Evolutionary conservation across 2,113 vertebrate species (phyloP), one percentile per base, ranked within the genome.

Genomic region (Amphiprion percula): DNA sequence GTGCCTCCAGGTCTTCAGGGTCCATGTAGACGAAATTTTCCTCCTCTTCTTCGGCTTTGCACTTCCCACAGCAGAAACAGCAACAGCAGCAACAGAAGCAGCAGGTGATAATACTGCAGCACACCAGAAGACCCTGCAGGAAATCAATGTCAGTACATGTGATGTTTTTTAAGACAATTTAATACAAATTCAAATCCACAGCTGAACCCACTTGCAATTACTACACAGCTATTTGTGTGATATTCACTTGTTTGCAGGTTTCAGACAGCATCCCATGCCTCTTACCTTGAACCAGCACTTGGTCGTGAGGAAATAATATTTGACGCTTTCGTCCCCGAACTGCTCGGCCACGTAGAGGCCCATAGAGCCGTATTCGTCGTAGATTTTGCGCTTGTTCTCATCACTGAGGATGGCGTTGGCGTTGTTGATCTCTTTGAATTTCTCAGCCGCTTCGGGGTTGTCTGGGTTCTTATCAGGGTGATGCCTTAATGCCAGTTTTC

Each of bases 241-340:
- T 37, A 37, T 37, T 37, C 9, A 37, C 33, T 37, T 6, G 33
- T 50, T 58, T 52, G 28, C 46, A 28, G 23, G 24, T 76, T 12
- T 62, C 0, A 30, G 46, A 23, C n/a, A 12, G 12, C 6, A 0
- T 24, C 28, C 11, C 24, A 2, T 2, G 24, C n/a, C 8, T 26
- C 92, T 84, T 88, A 97, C 98, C 97, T 97, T 97, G 91, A 98
- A 98, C 97, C 97, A 99, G 85, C 96, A 97, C 79, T 96, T 97
- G 82, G 95, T 95, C 91, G 94, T 89, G 17, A 96, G 94, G 93
- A 96, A 97, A 81, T 98, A 96, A 74, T 96, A 95, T 67, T 91
- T 96, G 81, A 96, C 96, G 0, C 94, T 95, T 0, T 97, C 96
- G 1, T 97, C 95, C 0, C 97, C 98, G 1, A 97, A 96, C 91